Percentiles rank a stretch among this genome's conserved stretches.
These are phyloP conservation scores for Apotomis betuletana DNA, from an alignment of 2,888 invertebrate genomes.

Conservation along the genomic window DNA sequence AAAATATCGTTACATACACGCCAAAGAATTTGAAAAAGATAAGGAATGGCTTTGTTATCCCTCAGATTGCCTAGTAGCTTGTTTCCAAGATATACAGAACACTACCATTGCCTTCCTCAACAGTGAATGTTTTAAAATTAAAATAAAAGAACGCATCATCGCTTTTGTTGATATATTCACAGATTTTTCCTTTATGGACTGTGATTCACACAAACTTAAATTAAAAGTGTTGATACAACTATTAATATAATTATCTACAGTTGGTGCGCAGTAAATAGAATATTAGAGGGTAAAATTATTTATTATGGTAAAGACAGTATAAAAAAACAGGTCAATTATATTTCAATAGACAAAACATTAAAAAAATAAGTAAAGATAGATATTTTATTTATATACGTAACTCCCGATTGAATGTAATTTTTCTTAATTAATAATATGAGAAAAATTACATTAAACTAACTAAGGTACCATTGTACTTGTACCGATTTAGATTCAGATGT, in stretches of 20 bases:
- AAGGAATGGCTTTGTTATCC: too few relatives aligned
- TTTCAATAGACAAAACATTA: constrained; percentile 1
- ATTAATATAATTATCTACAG: constrained; percentile 42
- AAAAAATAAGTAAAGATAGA: neutral
- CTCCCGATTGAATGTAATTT: neutral
- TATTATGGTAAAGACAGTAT: constrained; percentile 32
- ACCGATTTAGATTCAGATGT: too few relatives aligned
- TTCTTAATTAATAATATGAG: neutral
- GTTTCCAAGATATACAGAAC: too few relatives aligned
- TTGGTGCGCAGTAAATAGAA: constrained; percentile 43
- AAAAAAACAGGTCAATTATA: constrained; percentile 17
- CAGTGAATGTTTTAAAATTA: neutral
- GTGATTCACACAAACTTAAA: neutral
- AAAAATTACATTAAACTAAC: neutral
- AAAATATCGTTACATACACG: neutral
- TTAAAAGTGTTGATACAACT: neutral
- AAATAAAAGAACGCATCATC: neutral
- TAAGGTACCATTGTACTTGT: too few relatives aligned
- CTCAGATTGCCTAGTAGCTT: too few relatives aligned
- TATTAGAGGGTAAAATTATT: constrained; percentile 41
- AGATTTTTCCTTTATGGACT: neutral
- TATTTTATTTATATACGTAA: constrained; percentile 3
- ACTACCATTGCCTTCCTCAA: too few relatives aligned
- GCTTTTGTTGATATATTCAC: neutral
- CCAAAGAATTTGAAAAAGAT: too few relatives aligned